phyloP scores from a whole-genome alignment of 2,797 vertebrate species.

The Adrianichthys oophorus region DNA sequence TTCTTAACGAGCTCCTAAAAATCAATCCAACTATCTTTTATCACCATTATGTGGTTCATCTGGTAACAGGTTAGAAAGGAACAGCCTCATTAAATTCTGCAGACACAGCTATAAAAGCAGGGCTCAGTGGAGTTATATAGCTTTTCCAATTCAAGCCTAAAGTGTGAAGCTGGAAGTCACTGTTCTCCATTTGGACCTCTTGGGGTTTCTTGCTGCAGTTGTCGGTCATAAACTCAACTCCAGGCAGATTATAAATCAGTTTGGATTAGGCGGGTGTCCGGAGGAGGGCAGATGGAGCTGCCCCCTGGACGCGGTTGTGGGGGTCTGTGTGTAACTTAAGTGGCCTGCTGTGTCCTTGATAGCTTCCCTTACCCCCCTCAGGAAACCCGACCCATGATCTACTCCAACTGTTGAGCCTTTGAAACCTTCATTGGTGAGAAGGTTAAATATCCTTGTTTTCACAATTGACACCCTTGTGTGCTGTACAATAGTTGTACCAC shows the following conservation, averaged over 20 bases:
- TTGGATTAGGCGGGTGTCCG: slow-evolving; percentile 42
- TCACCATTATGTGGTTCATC: slow-evolving; percentile 3
- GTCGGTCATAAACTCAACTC: slow-evolving; percentile 46
- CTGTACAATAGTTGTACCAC: slow-evolving; percentile 8
- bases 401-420: slow-evolving; percentile 44
- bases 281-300: slow-evolving; percentile 39
- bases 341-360: slow-evolving; percentile 33
- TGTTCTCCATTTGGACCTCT: slow-evolving; percentile 43
- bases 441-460: slow-evolving; percentile 41
- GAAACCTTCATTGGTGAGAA: slow-evolving; percentile 32
- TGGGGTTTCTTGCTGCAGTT: slow-evolving; percentile 29
- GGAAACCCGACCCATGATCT: slow-evolving; percentile 50
- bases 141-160: slow-evolving; percentile 24
- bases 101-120: slow-evolving; percentile 2
- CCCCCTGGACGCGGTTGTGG: slow-evolving; percentile 26
- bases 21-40: neutral
- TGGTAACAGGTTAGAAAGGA: slow-evolving; percentile 2
- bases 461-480: slow-evolving; percentile 24
- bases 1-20: neutral
- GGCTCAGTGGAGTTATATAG: slow-evolving; percentile 20
- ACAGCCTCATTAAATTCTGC: slow-evolving; percentile 1
- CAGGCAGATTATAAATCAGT: slow-evolving; percentile 49
- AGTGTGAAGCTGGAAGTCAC: slow-evolving; percentile 44
- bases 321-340: slow-evolving; percentile 40
- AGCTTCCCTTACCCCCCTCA: slow-evolving; percentile 43